A percentile compares a stretch with the other conserved stretches of the same genome.
These are phyloP conservation scores for Mycalesis mineus DNA, from an alignment of 2,888 invertebrate species.

Conservation along the genomic window DNA sequence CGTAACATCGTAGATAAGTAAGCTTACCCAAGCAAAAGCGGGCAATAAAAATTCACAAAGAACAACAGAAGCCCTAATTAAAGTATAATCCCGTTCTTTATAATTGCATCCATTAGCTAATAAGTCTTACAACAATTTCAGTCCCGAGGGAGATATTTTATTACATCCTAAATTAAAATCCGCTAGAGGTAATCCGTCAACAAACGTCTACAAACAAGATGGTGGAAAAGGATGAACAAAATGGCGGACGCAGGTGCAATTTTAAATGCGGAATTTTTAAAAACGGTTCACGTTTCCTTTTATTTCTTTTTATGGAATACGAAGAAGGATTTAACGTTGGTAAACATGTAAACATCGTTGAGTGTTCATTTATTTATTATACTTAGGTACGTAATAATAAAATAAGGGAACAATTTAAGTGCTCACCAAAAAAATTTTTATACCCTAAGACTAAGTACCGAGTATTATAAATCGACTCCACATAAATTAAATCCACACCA, in stretches of 20 bases:
- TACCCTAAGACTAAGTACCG: too few relatives aligned
- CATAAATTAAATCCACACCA: too few relatives aligned
- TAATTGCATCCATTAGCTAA: constrained; percentile 68
- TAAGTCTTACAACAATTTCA: constrained; percentile 63
- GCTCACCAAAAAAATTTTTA: too few relatives aligned
- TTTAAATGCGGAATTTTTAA: constrained; percentile 41
- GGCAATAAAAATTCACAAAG: constrained; percentile 39
- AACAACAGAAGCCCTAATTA: constrained; percentile 57
- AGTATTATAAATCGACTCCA: too few relatives aligned
- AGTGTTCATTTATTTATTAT: neutral
- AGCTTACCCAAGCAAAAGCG: constrained; percentile 5
- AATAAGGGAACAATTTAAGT: too few relatives aligned
- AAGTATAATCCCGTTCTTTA: constrained; percentile 60
- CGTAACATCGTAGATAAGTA: constrained; percentile 1
- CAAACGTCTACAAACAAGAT: constrained; percentile 39
- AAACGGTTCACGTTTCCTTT: constrained; percentile 31
- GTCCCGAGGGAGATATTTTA: constrained; percentile 62
- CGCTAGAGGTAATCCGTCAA: constrained; percentile 65
- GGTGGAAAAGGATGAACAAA: constrained; percentile 42
- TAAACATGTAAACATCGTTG: constrained; percentile 2
- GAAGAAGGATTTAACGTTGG: constrained; percentile 2
- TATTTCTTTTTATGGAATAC: constrained; percentile 23
- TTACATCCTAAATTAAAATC: constrained; percentile 54
- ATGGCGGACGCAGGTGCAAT: constrained; percentile 59
- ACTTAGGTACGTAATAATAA: too few relatives aligned